Base-by-base conservation (phyloP, 2,888 invertebrate species). In the Drosophila austrosaltans region DNA sequence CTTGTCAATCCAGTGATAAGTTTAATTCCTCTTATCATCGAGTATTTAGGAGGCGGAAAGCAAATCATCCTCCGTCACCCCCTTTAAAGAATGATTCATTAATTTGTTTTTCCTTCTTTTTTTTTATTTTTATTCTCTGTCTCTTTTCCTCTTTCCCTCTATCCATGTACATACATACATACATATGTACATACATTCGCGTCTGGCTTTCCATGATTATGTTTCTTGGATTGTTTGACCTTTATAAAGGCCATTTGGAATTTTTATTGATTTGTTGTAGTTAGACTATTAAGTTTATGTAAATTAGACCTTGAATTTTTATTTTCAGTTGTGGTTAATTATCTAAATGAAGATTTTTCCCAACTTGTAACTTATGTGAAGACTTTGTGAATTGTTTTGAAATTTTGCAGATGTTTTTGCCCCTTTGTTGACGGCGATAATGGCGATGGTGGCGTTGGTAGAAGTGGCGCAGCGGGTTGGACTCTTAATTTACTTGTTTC, bases 251-350 rank as follows among this genome's bases (percentile, higher is more conserved):
- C 57, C 39, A 57, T 22, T 57, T 39, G 22, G 28, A 40, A 53
- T 48, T 63, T 75, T 76, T 48, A 71, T 75, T 32, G 58, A 76
- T 71, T 25, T 60, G 44, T 8, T 36, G 53, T 22, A 48, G 39
- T 36, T 10, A 64, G 44, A 39, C 39, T 20, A 59, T 32, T 48
- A 62, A 64, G 58, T 68, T 44, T 53, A 48, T 73, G 62, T 66
- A 69, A 76, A 73, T 76, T 32, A 40, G 53, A 64, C 76, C 76
- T 76, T 72, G 76, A 62, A 3, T 48, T 8, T 48, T 48, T 4
- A 48, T 59, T 67, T 44, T 39, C 39, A 22, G 36, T 16, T 25
- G 20, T 10, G 40, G 40, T 10, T 64, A 62, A 30, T 53, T n/a
- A 48, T 7, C 44, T 36, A 57, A 8, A 36, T 36, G 57, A 39